Conservation (phyloP, 2,797 vertebrate species). For the Paramormyrops hopkinsi region DNA sequence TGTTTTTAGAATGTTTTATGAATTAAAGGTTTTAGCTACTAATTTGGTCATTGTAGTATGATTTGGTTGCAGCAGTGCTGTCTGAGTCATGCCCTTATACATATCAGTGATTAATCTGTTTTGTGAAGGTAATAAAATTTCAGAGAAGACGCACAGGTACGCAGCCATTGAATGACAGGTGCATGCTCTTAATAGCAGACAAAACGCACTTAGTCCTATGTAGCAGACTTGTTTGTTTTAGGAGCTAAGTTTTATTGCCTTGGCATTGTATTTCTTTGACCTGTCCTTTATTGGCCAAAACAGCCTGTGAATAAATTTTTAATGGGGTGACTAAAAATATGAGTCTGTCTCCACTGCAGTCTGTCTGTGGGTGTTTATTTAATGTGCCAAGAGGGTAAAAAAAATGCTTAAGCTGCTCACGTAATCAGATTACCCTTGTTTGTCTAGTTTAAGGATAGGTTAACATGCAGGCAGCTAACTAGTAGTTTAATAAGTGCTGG, state of each 20-base stretch:
- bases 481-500: not conserved
- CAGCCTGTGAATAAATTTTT: slow-evolving; percentile 23
- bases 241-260: not conserved
- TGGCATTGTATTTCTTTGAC: slow-evolving; percentile 12
- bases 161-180: not conserved
- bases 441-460: not conserved
- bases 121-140: not conserved
- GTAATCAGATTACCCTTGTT: not conserved
- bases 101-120: not conserved
- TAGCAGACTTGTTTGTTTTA: not conserved
- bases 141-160: not conserved
- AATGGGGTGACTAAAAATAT: slow-evolving; percentile 17
- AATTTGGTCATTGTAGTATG: not conserved
- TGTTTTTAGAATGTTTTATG: slow-evolving; percentile 36
- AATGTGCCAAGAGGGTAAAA: not conserved
- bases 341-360: slow-evolving; percentile 15
- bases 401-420: not conserved
- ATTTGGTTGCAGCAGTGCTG: not conserved
- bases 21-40: slow-evolving; percentile 35
- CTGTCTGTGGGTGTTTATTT: slow-evolving; percentile 13
- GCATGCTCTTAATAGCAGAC: not conserved
- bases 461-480: not conserved
- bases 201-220: not conserved
- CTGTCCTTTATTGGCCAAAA: slow-evolving; percentile 19
- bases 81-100: not conserved